Evolutionary conservation across 2,797 vertebrate species (phyloP), one percentile per base, ranked within the genome.

Genomic region (Hoplostethus mediterraneus): DNA sequence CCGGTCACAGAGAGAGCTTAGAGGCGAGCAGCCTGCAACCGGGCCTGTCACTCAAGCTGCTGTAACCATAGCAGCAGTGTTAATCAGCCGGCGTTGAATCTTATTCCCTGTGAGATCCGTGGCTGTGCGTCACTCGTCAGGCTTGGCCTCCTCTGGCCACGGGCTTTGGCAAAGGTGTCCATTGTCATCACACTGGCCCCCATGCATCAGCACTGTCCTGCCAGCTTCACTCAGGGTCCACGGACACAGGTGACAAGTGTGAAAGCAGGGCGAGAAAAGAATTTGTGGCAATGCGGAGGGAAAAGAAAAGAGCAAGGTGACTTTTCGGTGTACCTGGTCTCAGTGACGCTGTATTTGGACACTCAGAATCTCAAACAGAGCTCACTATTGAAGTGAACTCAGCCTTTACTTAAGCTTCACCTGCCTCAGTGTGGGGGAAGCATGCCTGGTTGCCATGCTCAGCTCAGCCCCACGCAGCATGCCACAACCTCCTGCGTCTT

Each of bases 41-140:
- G 2, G 52, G 25, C 56, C 88, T 86, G 86, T 86, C 84, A 85
- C 25, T 85, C 85, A 86, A 71, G 66, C 69, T 12, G 47, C 47
- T 14, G 81, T 90, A 71, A 81, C 86, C 84, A 88, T 86, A 31
- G 87, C 83, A 87, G 63, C 87, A 6, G 71, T 21, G 78, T 86
- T 88, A 82, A 85, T 88, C 82, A 78, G 81, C 76, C 60, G 38
- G 55, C 25, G 25, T 73, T 64, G 71, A 79, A 67, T 85, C 83
- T 90, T 77, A 66, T 40, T 79, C 79, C 69, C 65, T 31, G 55
- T 71, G 67, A 77, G 76, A 86, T 82, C 78, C 75, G 55, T 67
- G 69, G 60, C 60, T 55, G 63, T 82, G 80, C 80, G 63, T 85
- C 84, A 83, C 63, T 0, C 45, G 33, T 33, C 67, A 70, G 68